These are phyloP conservation scores for Dryobotodes eremita DNA, from an alignment of 2,888 invertebrate species.

Conservation along the genomic window DNA sequence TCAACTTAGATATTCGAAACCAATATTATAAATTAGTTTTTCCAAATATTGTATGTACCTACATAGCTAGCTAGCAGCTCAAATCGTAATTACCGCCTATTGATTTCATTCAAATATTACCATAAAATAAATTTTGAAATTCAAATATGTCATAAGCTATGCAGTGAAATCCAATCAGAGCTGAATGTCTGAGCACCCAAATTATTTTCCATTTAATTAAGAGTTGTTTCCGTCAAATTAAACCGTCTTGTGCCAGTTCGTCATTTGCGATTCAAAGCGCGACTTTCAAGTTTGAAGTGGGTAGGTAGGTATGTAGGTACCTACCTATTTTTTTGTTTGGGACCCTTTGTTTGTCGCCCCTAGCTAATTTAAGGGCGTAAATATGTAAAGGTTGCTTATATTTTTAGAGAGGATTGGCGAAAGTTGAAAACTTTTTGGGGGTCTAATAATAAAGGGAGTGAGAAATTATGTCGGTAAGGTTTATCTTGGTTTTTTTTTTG, in stretches of 20 bases:
- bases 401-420: slow-evolving; percentile 24
- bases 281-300: slow-evolving; percentile 73
- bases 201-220: slow-evolving; percentile 84
- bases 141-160: slow-evolving; percentile 62
- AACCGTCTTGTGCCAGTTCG: slow-evolving; percentile 77
- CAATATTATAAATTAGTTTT: neutral
- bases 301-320: slow-evolving; percentile 27
- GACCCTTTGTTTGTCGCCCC: slow-evolving; percentile 60
- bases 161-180: slow-evolving; percentile 60
- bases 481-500: neutral
- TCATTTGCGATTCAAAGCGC: slow-evolving; percentile 85
- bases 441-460: slow-evolving; percentile 11
- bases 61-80: neutral
- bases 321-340: slow-evolving; percentile 66
- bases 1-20: neutral
- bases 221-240: slow-evolving; percentile 83
- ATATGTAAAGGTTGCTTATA: slow-evolving; percentile 50
- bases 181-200: slow-evolving; percentile 67
- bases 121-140: slow-evolving; percentile 52
- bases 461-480: slow-evolving; percentile 10
- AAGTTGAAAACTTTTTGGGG: slow-evolving; percentile 23
- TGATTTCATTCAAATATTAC: slow-evolving; percentile 50
- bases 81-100: slow-evolving; percentile 28
- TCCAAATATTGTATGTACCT: no score
- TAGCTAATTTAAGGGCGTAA: slow-evolving; percentile 49